Percentiles rank a stretch among this genome's conserved stretches.
Conservation (phyloP, 2,888 invertebrate species). For the Dyspetes luteomarginatus region DNA sequence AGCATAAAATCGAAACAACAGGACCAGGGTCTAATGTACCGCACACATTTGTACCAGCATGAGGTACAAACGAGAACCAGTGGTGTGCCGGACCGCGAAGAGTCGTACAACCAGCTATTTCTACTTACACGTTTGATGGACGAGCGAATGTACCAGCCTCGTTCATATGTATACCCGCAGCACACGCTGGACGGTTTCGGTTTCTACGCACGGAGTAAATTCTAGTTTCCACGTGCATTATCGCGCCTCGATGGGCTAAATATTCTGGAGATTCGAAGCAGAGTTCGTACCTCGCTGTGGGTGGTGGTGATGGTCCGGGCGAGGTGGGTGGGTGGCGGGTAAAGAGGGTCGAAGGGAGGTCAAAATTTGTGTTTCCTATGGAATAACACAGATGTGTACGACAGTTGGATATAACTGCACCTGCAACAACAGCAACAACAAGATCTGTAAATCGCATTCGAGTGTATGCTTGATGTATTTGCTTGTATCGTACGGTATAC, state of each 20-base stretch:
- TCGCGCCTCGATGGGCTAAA: constrained; percentile 71
- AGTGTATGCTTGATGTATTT: constrained; percentile 40
- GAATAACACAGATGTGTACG: background rate
- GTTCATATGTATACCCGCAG: constrained; percentile 26
- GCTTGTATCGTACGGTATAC: constrained; percentile 47
- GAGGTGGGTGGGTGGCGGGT: no score
- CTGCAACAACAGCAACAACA: constrained; percentile 50
- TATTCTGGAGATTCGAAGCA: constrained; percentile 66
- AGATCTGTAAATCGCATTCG: constrained; percentile 37
- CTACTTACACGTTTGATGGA: constrained; percentile 39
- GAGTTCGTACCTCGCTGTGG: background rate
- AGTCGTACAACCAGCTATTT: constrained; percentile 40
- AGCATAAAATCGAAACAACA: constrained; percentile 26
- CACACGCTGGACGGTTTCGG: constrained; percentile 44
- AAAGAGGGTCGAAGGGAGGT: no score
- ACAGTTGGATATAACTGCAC: constrained; percentile 14
- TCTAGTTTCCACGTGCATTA: constrained; percentile 73
- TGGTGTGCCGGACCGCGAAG: constrained; percentile 7
- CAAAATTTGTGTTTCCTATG: constrained; percentile 13
- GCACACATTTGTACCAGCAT: constrained; percentile 37
- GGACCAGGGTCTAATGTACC: constrained; percentile 5
- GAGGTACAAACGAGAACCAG: constrained; percentile 14
- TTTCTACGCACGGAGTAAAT: constrained; percentile 70
- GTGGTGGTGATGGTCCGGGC: constrained; percentile 54
- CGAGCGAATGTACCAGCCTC: constrained; percentile 25